Conservation (phyloP, 2,888 invertebrate species). For the Aleiodes testaceus region DNA sequence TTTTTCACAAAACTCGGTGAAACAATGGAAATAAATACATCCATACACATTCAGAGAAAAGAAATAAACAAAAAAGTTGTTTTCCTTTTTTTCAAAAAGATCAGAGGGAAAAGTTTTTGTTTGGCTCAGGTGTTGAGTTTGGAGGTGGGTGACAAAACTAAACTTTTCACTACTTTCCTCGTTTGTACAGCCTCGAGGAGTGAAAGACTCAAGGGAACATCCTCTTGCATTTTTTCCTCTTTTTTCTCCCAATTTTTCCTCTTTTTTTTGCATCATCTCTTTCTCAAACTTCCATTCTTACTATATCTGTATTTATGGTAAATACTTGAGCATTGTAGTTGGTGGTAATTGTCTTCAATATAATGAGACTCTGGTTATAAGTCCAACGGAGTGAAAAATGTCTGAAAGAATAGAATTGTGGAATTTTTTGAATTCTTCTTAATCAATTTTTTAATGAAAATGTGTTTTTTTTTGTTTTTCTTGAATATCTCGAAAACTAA, state of each 20-base stretch:
- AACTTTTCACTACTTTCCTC: slow-evolving; percentile 20
- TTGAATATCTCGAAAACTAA: no score
- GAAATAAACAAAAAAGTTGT: not conserved
- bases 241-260: not conserved
- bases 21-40: slow-evolving; percentile 25
- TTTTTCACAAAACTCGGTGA: not conserved
- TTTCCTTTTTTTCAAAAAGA: slow-evolving; percentile 1
- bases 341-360: not conserved
- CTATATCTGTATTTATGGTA: not conserved
- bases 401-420: no score
- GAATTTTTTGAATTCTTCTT: no score
- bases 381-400: no score
- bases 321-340: slow-evolving; percentile 16
- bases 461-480: no score
- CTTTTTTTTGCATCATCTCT: not conserved
- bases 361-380: slow-evolving; percentile 5
- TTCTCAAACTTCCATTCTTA: not conserved
- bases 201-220: slow-evolving; percentile 13
- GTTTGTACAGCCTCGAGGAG: slow-evolving; percentile 15
- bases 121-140: slow-evolving; percentile 31
- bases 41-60: slow-evolving; percentile 2
- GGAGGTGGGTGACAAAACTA: slow-evolving; percentile 12
- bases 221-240: not conserved
- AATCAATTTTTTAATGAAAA: no score
- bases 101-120: slow-evolving; percentile 24